Evolutionary conservation across 2,888 invertebrate species (phyloP).

Genomic region (Pristionchus arcanus): DNA sequence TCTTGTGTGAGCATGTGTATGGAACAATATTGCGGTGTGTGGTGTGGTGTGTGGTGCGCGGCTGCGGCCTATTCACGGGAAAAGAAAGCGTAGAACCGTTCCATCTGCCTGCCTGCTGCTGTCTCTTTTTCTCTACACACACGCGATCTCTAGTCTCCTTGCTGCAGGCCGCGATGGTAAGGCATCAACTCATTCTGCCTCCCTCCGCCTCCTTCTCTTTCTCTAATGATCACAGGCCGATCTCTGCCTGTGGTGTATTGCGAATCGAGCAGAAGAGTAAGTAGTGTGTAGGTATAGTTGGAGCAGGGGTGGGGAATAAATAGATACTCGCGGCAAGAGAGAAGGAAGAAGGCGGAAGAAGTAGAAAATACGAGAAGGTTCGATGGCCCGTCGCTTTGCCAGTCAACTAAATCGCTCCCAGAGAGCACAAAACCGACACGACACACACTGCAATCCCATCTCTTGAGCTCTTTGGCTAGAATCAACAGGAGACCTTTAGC

Average conservation of each 20-base stretch:
- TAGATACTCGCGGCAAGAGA: background rate
- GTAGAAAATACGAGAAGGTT: background rate
- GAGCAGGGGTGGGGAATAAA: background rate
- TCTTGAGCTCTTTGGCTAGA: background rate
- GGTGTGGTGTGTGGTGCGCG: too few relatives aligned
- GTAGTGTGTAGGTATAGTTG: background rate
- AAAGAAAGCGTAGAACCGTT: background rate
- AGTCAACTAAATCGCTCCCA: background rate
- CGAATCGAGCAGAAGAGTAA: background rate
- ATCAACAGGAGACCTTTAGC: background rate
- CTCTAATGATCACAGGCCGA: background rate
- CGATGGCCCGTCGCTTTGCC: background rate
- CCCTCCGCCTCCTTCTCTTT: background rate
- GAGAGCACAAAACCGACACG: background rate
- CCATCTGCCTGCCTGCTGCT: background rate
- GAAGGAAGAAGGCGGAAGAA: background rate
- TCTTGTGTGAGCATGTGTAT: background rate
- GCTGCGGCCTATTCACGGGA: background rate
- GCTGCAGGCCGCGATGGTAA: background rate
- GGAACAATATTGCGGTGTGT: background rate
- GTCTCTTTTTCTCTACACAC: background rate
- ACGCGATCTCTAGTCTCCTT: background rate
- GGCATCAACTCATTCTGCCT: background rate
- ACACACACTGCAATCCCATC: conserved; percentile 1
- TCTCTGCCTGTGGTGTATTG: background rate